These are phyloP conservation scores for Conus ventricosus DNA, from an alignment of 1,140 invertebrate genomes.

Conservation along the genomic window DNA sequence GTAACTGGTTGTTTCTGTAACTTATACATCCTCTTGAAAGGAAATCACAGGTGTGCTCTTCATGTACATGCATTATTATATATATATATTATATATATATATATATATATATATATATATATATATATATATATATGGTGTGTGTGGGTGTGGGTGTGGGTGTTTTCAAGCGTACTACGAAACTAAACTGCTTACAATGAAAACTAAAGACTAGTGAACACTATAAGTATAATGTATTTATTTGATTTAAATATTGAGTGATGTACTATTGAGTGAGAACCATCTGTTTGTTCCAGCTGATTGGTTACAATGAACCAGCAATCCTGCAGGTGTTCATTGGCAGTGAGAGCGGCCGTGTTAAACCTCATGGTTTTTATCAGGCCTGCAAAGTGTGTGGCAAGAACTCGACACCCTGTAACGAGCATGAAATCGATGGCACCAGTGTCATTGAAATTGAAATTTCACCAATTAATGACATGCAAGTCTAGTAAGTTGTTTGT, in stretches of 20 bases:
- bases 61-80: too few relatives aligned
- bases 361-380: constrained; percentile 96
- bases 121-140: too few relatives aligned
- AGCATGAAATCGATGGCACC: constrained; percentile 91
- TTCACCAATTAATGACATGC: constrained; percentile 92
- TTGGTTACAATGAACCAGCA: constrained; percentile 89
- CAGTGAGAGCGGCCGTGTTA: constrained; percentile 87
- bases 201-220: background rate
- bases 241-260: background rate
- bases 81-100: too few relatives aligned
- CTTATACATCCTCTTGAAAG: too few relatives aligned
- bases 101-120: too few relatives aligned
- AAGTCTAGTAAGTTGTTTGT: constrained; percentile 79
- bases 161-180: too few relatives aligned
- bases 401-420: constrained; percentile 94
- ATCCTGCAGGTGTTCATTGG: constrained; percentile 95
- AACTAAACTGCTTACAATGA: too few relatives aligned
- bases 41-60: too few relatives aligned
- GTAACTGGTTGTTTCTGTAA: too few relatives aligned
- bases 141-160: too few relatives aligned
- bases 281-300: constrained; percentile 77
- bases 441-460: constrained; percentile 94
- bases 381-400: constrained; percentile 96
- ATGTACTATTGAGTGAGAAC: too few relatives aligned
- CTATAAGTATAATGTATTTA: background rate